Base-by-base conservation (phyloP, 2,797 vertebrate species). In the Cossypha polioptera region DNA sequence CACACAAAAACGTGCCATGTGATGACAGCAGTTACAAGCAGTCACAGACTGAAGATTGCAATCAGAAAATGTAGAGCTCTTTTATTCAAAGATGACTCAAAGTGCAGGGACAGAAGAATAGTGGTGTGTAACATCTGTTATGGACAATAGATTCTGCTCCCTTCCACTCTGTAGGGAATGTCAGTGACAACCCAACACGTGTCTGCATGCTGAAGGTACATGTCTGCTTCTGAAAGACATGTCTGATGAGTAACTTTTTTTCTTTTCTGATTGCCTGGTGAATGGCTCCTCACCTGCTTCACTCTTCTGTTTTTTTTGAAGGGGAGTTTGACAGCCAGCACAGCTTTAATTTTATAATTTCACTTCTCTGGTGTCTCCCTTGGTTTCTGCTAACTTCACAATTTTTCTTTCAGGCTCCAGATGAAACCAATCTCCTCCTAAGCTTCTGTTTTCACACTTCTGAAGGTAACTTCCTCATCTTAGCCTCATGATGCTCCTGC, bases 301-400 rank as follows among this genome's bases (percentile, higher is more conserved):
- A 11, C 50, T 68, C 50, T 63, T 57, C 79, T 82, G 5, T 36
- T 31, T 31, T 31, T 31, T 31, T 53, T 53, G 51, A 53, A 53
- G 18, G 18, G 51, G 18, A 53, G 18, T 53, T 84, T 76, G 72
- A 88, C 71, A 90, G 67, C 67, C 72, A 90, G 63, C 42, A 50
- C 74, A 80, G 77, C 88, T 96, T 97, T 96, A 93, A 94, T 97
- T 96, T 88, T 91, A 81, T 87, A 79, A 85, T 87, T 95, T 95
- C 88, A 63, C 62, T 96, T 97, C 86, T 92, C 87, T 92, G 90
- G 82, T 92, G 90, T 85, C 78, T 96, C 95, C 96, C 74, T 95
- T 28, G 35, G 43, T 96, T 96, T 94, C 82, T 96, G 80, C 76
- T 96, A 94, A 86, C 94, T 95, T 97, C 94, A 91, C 51, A 50